These are phyloP conservation scores for Epistrophe grossulariae DNA, from an alignment of 2,888 invertebrate genomes.

Conservation along the genomic window DNA sequence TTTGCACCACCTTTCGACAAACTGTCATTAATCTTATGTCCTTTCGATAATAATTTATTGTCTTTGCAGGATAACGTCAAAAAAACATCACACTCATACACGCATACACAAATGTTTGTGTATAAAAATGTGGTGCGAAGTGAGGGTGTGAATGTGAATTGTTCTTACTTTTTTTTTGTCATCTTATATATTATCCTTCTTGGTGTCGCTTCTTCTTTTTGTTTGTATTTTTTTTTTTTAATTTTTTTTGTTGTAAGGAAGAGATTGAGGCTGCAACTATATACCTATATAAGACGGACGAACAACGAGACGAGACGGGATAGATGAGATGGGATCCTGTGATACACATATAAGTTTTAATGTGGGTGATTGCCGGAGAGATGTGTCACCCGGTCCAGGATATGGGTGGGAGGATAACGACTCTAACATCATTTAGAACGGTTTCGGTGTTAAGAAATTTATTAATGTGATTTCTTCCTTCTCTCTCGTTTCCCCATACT, in stretches of 20 bases:
- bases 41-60: constrained; percentile 76
- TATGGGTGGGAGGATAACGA: constrained; percentile 69
- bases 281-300: neutral
- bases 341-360: constrained; percentile 42
- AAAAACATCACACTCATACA: constrained; percentile 62
- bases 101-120: neutral
- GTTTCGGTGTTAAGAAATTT: constrained; percentile 75
- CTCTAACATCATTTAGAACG: constrained; percentile 74
- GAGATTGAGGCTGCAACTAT: constrained; percentile 30
- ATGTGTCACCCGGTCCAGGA: constrained; percentile 40
- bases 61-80: constrained; percentile 74
- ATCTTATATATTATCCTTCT: constrained; percentile 32
- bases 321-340: constrained; percentile 1
- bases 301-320: neutral
- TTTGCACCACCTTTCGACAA: constrained; percentile 75
- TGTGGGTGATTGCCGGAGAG: constrained; percentile 62
- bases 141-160: constrained; percentile 52
- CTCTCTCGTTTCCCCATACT: neutral
- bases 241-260: constrained; percentile 1
- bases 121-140: constrained; percentile 4
- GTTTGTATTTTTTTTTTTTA: neutral
- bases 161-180: constrained; percentile 25
- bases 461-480: constrained; percentile 68
- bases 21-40: constrained; percentile 76
- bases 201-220: constrained; percentile 26